phyloP scores from a whole-genome alignment of 2,113 vertebrate genomes.

The Amazona vittata region DNA sequence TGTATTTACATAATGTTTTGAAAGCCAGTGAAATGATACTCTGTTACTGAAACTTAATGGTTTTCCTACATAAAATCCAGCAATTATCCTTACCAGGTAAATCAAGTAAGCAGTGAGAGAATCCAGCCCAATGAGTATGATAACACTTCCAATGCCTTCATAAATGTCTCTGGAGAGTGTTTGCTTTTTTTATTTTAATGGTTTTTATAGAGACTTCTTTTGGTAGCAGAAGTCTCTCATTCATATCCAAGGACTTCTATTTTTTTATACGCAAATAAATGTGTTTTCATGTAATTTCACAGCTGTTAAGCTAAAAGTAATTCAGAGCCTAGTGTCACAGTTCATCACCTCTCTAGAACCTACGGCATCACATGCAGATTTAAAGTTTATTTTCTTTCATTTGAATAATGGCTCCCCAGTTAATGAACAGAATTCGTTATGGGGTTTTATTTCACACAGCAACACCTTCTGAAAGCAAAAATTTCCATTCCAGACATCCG shows the following conservation, averaged over 20 bases:
- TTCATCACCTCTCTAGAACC: not conserved
- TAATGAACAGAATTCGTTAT: not conserved
- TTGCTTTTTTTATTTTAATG: not conserved
- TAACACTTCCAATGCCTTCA: not conserved
- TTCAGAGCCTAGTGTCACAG: not conserved
- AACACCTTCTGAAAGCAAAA: not conserved
- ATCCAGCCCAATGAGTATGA: not conserved
- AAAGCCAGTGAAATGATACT: not conserved
- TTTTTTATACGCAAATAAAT: not conserved
- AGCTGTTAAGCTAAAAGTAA: not conserved
- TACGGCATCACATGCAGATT: not conserved
- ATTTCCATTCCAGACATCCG: not conserved
- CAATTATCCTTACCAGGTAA: conserved; percentile 1
- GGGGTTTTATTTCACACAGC: not conserved
- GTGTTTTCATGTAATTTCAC: not conserved
- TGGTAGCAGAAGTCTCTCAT: not conserved
- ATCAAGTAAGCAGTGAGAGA: not conserved
- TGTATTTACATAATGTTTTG: conserved; percentile 55
- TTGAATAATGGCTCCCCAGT: not conserved
- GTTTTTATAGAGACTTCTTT: not conserved
- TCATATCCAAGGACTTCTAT: not conserved
- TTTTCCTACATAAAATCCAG: conserved; percentile 3
- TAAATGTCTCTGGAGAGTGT: not conserved
- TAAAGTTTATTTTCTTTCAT: not conserved
- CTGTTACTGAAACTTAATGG: conserved; percentile 1